Base-by-base conservation (phyloP, 1,140 invertebrate species). In the Brachionus plicatilis region DNA sequence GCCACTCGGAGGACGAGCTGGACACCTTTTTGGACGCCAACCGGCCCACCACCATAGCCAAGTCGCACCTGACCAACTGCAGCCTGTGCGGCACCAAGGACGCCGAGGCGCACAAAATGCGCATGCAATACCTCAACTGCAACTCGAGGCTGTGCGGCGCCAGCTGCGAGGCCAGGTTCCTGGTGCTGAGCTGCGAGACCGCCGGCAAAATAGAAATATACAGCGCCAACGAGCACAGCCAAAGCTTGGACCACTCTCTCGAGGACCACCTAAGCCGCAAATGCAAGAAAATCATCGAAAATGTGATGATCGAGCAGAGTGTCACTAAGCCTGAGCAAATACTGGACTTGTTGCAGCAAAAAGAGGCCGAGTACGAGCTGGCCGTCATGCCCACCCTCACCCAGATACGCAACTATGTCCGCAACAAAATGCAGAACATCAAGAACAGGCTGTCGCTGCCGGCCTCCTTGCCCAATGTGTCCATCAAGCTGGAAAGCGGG, bases 211-310 rank as follows among this genome's bases (percentile, higher is more conserved):
- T 72, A 43, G 68, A 72, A 8, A 43, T 72, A 0, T 72, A 72
- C 37, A 72, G 33, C 17, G 68, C 41, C 33, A 72, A 72, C 11
- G 68, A 72, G 6, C 68, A 41, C 17, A 72, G 20, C 33, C 41
- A 20, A 7, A 20, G 17, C 14, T 11, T 5, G 2, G 66, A 68
- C 11, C 27, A 14, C 6, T 17, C 1, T 7, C 41, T 72, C 37
- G 68, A 72, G 41, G 68, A 72, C 41, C 68, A 72, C 9, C 9
- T 72, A 17, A 72, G 68, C 17, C 68, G 68, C n/a, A 72, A 72
- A 4, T 72, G 68, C 37, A 72, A 72, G n/a, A 72, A 72, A 43
- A 72, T 72, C 12, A 72, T 72, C 8, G 68, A 72, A 43, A 43
- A 43, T n/a, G 43, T 72, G 5, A 72, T 72, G 17, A 20, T 72